phyloP scores from a whole-genome alignment of 2,797 vertebrate species.

The Acipenser ruthenus region DNA sequence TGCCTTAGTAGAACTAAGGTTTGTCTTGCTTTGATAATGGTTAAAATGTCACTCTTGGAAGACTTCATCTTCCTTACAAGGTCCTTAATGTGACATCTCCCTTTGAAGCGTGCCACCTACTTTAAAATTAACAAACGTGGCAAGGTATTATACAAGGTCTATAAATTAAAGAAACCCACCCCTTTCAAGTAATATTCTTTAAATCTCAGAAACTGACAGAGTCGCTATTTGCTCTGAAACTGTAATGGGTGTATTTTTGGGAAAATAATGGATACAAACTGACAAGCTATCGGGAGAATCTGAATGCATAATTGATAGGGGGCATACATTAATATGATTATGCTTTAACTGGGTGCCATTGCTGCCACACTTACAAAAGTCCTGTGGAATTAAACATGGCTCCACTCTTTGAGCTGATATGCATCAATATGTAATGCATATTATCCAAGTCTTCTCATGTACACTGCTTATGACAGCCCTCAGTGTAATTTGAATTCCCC shows the following conservation, averaged over 20 bases:
- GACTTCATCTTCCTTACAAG: constrained; percentile 48
- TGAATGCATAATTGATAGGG: constrained; percentile 89
- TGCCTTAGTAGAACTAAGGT: neutral
- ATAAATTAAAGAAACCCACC: constrained; percentile 67
- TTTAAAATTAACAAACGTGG: constrained; percentile 54
- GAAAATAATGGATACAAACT: constrained; percentile 80
- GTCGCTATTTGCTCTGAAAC: constrained; percentile 64
- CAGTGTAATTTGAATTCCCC: constrained; percentile 75
- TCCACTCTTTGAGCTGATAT: constrained; percentile 64
- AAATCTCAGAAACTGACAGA: constrained; percentile 67
- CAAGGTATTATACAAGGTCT: constrained; percentile 62
- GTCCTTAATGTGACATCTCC: constrained; percentile 59
- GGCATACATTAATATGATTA: constrained; percentile 88
- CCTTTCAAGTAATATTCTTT: constrained; percentile 75
- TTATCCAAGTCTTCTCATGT: constrained; percentile 64
- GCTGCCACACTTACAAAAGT: constrained; percentile 70
- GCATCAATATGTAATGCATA: constrained; percentile 76
- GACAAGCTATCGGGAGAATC: constrained; percentile 78
- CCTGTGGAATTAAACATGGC: constrained; percentile 67
- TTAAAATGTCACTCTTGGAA: constrained; percentile 29
- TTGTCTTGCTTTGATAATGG: constrained; percentile 19
- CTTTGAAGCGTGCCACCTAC: constrained; percentile 46
- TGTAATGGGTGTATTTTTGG: constrained; percentile 65
- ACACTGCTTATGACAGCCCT: constrained; percentile 63
- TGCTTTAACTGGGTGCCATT: constrained; percentile 65